Evolutionary conservation across 2,888 invertebrate species (phyloP), one percentile per base, ranked within the genome.

Genomic region (Achlya flavicornis): DNA sequence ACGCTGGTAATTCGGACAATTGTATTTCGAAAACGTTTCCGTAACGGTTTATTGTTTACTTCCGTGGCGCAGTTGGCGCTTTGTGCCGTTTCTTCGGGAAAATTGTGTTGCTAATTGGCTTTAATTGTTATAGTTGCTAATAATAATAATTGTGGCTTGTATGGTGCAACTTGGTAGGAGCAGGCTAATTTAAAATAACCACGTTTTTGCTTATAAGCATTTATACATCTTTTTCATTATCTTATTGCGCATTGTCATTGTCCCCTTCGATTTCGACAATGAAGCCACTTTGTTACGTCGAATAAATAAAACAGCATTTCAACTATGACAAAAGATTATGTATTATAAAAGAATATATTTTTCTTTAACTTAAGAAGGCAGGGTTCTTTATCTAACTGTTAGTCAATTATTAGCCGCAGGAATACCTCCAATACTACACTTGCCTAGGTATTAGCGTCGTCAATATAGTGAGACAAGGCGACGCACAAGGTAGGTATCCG

Each of bases 1-100:
- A 79, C 78, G 79, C 71, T 75, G 74, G 83, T 85, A 86, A 85
- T 85, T 83, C 74, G 73, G 73, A 67, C 74, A 70, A 66, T 65
- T 65, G 67, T 72, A 74, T 62, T 60, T 60, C 41, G 60, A 60
- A 60, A 41, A 26, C 60, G 60, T 41, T 60, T 41, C 41, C 11
- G 60, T 60, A 43, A 60, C 38, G 10, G 60, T 60, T 60, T 60
- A 60, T 60, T 60, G 60, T 60, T 60, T 60, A 53, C 35, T 41
- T 19, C 11, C 26, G 14, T 12, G 46, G 46, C 53, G 10, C 53
- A n/a, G 53, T 43, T 10, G 19, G 8, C n/a, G 11, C 26, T 41
- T 41, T 43, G 33, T 32, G 41, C 38, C 19, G 60, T 60, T 60
- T 58, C 35, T 58, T 53, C 10, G 53, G 53, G 19, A 19, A 58